phyloP scores from a whole-genome alignment of 2,797 vertebrate species.

The Xenops minutus region DNA sequence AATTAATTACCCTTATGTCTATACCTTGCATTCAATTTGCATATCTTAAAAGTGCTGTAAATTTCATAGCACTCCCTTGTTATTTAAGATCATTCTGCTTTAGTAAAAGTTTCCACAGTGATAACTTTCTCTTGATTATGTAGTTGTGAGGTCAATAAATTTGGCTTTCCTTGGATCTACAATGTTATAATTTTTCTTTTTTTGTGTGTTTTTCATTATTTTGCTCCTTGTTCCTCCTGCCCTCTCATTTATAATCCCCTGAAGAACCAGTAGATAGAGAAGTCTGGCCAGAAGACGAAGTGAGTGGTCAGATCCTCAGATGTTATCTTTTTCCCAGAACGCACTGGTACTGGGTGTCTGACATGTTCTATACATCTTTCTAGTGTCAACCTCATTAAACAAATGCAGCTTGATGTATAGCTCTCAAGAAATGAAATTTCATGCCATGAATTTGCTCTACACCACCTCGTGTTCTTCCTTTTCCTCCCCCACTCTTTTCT shows the following conservation, averaged over 20 bases:
- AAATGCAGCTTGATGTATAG: slow-evolving; percentile 87
- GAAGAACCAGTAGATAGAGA: slow-evolving; percentile 87
- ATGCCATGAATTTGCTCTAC: slow-evolving; percentile 53
- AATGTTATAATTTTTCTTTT: slow-evolving; percentile 78
- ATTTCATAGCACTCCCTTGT: slow-evolving; percentile 85
- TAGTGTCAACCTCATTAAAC: slow-evolving; percentile 91
- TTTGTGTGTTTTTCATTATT: slow-evolving; percentile 84
- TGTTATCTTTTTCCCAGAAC: slow-evolving; percentile 90
- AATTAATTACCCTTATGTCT: slow-evolving; percentile 96
- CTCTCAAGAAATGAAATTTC: slow-evolving; percentile 88
- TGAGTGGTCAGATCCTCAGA: slow-evolving; percentile 89
- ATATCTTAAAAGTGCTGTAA: slow-evolving; percentile 94
- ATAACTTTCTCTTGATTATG: slow-evolving; percentile 77
- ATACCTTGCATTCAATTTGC: slow-evolving; percentile 95
- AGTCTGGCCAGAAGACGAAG: slow-evolving; percentile 85
- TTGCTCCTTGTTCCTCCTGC: slow-evolving; percentile 83
- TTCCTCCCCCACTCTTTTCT: neutral
- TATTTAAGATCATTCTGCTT: slow-evolving; percentile 80
- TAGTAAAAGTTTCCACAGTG: slow-evolving; percentile 77
- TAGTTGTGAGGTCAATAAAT: slow-evolving; percentile 79
- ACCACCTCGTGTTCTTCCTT: slow-evolving; percentile 45
- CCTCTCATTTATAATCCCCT: slow-evolving; percentile 92
- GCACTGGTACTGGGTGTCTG: slow-evolving; percentile 87
- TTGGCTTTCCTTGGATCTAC: slow-evolving; percentile 70
- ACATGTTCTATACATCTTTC: slow-evolving; percentile 95